These are phyloP conservation scores for Okapia johnstoni DNA, from an alignment of 2,113 vertebrate genomes.

Conservation along the genomic window DNA sequence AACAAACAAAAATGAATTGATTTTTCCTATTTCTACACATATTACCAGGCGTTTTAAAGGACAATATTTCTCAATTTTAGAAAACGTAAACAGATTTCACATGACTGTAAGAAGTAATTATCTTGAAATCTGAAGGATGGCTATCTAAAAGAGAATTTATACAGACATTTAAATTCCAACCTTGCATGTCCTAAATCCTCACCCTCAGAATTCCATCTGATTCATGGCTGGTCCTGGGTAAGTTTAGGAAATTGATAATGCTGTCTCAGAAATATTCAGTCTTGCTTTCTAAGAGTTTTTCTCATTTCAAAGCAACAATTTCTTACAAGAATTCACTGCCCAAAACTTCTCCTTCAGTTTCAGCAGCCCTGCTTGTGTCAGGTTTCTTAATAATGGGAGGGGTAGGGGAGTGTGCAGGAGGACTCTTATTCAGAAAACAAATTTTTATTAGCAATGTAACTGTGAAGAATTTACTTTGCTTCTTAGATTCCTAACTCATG, in stretches of 20 bases:
- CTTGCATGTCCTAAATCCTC: not conserved
- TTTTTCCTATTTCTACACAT: not conserved
- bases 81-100: not conserved
- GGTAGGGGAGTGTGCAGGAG: not conserved
- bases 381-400: not conserved
- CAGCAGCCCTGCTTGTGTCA: not conserved
- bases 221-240: not conserved
- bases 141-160: not conserved
- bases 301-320: not conserved
- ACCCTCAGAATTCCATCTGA: not conserved
- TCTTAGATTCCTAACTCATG: not conserved
- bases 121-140: not conserved
- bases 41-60: not conserved
- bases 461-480: not conserved
- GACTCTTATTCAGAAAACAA: not conserved
- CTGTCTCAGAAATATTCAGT: not conserved
- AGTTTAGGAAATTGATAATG: not conserved
- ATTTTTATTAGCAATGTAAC: not conserved
- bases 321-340: not conserved
- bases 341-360: not conserved
- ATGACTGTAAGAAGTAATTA: not conserved
- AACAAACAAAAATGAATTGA: not conserved
- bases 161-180: not conserved
- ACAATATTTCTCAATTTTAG: not conserved
- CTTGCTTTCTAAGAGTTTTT: not conserved